These are phyloP conservation scores for Carabus problematicus DNA, from an alignment of 2,888 invertebrate genomes.

Conservation along the genomic window DNA sequence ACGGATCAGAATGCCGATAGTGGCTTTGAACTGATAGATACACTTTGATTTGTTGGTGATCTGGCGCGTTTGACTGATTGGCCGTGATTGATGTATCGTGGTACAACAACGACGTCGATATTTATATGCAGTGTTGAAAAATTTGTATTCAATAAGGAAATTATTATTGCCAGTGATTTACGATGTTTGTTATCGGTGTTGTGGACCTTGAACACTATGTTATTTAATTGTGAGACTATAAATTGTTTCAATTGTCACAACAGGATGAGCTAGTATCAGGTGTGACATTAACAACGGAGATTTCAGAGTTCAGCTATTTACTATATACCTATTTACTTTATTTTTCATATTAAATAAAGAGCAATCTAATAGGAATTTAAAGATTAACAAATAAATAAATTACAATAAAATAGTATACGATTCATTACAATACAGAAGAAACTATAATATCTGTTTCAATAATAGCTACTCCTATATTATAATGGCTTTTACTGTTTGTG, in stretches of 20 bases:
- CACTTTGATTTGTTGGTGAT: conserved; percentile 6
- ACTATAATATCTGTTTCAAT: not conserved
- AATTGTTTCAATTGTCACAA: too few relatives aligned
- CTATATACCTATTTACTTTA: too few relatives aligned
- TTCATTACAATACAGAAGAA: too few relatives aligned
- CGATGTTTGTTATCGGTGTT: not conserved
- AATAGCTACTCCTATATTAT: not conserved
- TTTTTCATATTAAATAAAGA: too few relatives aligned
- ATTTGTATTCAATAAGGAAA: conserved; percentile 10
- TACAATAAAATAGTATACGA: too few relatives aligned
- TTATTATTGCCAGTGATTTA: not conserved
- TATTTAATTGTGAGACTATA: too few relatives aligned
- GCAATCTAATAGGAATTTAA: too few relatives aligned
- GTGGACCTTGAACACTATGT: not conserved
- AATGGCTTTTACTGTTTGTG: not conserved
- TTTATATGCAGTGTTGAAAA: conserved; percentile 21
- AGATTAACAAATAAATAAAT: too few relatives aligned
- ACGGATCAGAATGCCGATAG: not conserved
- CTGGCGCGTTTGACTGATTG: conserved; percentile 5
- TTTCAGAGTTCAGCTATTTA: too few relatives aligned
- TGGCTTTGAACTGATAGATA: conserved; percentile 10
- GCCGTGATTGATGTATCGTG: conserved; percentile 3
- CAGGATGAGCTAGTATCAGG: too few relatives aligned
- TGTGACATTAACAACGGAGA: too few relatives aligned
- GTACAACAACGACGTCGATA: not conserved